A percentile compares a stretch with the other conserved stretches of the same genome.
Conservation (phyloP, 1,140 invertebrate species). For the Andrena cerasifolii region DNA sequence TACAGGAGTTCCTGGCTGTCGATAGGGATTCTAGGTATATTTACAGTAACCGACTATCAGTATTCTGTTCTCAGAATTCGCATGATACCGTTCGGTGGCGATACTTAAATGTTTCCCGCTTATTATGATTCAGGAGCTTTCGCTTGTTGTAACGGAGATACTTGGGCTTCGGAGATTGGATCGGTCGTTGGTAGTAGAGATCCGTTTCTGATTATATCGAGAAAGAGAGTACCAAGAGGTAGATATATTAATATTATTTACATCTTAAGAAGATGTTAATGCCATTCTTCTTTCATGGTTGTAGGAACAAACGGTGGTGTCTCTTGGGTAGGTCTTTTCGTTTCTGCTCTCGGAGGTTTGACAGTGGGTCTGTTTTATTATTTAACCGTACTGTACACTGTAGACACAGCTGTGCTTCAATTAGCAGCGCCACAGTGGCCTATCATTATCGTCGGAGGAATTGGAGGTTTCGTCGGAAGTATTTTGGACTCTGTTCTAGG, state of each 20-base stretch:
- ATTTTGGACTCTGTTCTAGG: constrained; percentile 93
- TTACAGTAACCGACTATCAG: neutral
- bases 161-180: constrained; percentile 95
- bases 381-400: constrained; percentile 85
- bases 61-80: neutral
- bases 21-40: constrained; percentile 88
- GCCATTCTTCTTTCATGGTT: constrained; percentile 54
- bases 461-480: constrained; percentile 91
- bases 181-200: constrained; percentile 87
- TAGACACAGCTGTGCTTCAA: constrained; percentile 84
- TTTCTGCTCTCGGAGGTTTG: constrained; percentile 89
- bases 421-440: constrained; percentile 91
- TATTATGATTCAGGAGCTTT: constrained; percentile 84
- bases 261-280: neutral
- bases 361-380: constrained; percentile 90
- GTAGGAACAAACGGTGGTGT: constrained; percentile 93
- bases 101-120: constrained; percentile 5
- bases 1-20: constrained; percentile 92
- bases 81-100: neutral
- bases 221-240: constrained; percentile 90
- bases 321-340: constrained; percentile 87
- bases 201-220: constrained; percentile 90
- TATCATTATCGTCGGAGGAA: constrained; percentile 87
- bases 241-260: constrained; percentile 36
- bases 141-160: constrained; percentile 94